Percentiles rank a stretch among this genome's conserved stretches.
These are phyloP conservation scores for Argyrosomus japonicus DNA, from an alignment of 2,113 vertebrate genomes.

Conservation along the genomic window DNA sequence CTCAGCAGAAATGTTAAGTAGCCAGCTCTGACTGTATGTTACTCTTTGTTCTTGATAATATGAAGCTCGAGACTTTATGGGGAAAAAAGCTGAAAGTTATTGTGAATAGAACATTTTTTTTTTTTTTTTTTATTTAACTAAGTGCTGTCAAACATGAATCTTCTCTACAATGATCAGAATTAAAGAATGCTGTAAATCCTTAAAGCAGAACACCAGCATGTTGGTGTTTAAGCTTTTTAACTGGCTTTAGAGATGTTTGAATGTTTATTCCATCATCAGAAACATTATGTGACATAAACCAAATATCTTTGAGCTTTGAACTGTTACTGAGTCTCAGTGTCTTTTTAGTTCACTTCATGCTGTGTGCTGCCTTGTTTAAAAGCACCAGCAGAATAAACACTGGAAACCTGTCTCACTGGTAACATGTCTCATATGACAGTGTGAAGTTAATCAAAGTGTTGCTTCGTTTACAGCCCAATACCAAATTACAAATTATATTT, in stretches of 20 bases:
- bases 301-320: too few species aligned
- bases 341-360: too few species aligned
- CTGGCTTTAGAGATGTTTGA: neutral
- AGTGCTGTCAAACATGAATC: neutral
- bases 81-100: neutral
- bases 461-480: neutral
- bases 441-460: slow-evolving; percentile 9
- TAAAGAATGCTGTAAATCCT: neutral
- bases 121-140: too few species aligned
- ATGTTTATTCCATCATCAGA: neutral
- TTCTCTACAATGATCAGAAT: neutral
- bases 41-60: neutral
- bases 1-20: neutral
- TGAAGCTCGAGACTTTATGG: neutral
- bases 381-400: too few species aligned
- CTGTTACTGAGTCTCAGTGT: too few species aligned
- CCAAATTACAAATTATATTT: too few species aligned
- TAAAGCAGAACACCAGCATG: neutral
- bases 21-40: neutral
- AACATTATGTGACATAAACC: too few species aligned
- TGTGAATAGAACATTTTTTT: neutral
- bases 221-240: neutral
- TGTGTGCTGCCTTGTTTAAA: neutral
- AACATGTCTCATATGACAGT: too few species aligned
- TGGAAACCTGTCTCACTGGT: too few species aligned